Evolutionary conservation across 2,888 invertebrate genomes (phyloP), one percentile per base, ranked within the genome.

Genomic region (Epirrita christyi): DNA sequence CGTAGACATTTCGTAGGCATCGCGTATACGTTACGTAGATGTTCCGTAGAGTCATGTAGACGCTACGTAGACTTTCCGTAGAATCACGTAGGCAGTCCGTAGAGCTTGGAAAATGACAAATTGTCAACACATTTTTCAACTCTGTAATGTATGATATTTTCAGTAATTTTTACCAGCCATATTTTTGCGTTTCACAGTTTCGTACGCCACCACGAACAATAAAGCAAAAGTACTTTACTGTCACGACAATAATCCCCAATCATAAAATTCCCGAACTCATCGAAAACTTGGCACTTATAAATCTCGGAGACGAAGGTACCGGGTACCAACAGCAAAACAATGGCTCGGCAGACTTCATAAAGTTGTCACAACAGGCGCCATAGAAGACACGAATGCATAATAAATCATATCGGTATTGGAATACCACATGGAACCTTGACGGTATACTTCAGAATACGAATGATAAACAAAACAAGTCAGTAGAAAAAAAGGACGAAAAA

Each of bases 361-460:
- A 83, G 76, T 80, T 85, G 87, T 84, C 86, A 75, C 81, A 73
- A 72, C 67, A 66, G 83, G 81, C 80, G 84, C 82, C 77, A 74
- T 71, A 48, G 64, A 50, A 52, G 58, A 76, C 88, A 87, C 85
- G 86, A 75, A 78, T 64, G 46, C 41, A 48, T 51, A 14, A 77
- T 87, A 86, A 87, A 85, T 88, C 85, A 86, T 75, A 72, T 29
- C 21, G 11, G 27, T 54, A 49, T 49, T 49, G 44, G 58, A 59
- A 59, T 58, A 49, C 29, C 28, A 21, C 29, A 45, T 45, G 38
- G 29, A 21, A 47, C 11, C 43, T 42, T 49, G 46, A 52, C 38
- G 36, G 37, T 52, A 40, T 41, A 47, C 53, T 42, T 51, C 21
- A 21, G 21, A 21, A 28, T 43, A 43, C 28, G 47, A 14, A n/a